Conservation (phyloP, 1,140 invertebrate species). For the Teleogryllus occipitalis region DNA sequence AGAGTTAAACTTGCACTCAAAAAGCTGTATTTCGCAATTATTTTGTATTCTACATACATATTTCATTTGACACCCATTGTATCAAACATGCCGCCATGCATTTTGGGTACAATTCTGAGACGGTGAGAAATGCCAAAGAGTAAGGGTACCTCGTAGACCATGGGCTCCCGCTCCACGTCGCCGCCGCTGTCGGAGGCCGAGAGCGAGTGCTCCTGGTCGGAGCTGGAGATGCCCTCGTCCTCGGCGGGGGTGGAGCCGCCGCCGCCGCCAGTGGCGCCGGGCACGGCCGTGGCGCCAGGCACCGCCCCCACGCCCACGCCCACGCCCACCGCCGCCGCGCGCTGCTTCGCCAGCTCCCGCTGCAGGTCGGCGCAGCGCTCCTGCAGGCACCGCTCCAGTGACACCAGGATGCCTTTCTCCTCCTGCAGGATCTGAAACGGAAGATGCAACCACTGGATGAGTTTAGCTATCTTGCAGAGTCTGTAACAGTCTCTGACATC, state of each 20-base stretch:
- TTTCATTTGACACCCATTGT: too few species aligned
- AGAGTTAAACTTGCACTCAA: background rate
- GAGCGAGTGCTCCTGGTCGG: constrained; percentile 42
- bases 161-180: constrained; percentile 46
- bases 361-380: constrained; percentile 62
- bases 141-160: constrained; percentile 49
- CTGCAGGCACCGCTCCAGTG: constrained; percentile 67
- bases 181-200: constrained; percentile 42
- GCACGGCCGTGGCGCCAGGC: constrained; percentile 30
- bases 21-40: background rate
- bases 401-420: constrained; percentile 64
- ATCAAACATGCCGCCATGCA: too few species aligned
- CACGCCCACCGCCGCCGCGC: constrained; percentile 27
- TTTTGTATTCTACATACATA: too few species aligned
- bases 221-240: constrained; percentile 78
- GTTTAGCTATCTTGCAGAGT: too few species aligned
- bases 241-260: constrained; percentile 64
- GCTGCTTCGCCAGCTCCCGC: constrained; percentile 40
- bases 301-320: background rate
- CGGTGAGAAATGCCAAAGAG: too few species aligned
- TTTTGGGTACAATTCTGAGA: too few species aligned
- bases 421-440: constrained; percentile 60
- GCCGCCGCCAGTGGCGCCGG: constrained; percentile 19
- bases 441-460: constrained; percentile 15
- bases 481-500: too few species aligned